Percentiles rank a stretch among this genome's conserved stretches.
These are phyloP conservation scores for Chloroclysta siterata DNA, from an alignment of 2,888 invertebrate species.

Conservation along the genomic window DNA sequence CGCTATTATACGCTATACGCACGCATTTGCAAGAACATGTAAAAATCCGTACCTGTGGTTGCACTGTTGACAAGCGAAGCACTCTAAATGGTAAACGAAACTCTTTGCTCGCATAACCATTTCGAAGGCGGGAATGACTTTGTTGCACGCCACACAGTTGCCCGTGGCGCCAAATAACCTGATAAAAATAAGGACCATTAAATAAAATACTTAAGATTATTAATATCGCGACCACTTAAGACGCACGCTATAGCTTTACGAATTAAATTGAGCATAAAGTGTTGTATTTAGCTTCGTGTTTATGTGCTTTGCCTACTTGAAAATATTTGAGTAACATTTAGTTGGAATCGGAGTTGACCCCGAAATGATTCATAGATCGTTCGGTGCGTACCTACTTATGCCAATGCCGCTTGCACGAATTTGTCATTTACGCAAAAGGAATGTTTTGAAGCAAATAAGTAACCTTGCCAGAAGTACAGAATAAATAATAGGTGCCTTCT, in stretches of 20 bases:
- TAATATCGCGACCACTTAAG: conserved; percentile 58
- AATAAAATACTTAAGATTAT: conserved; percentile 59
- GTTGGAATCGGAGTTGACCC: conserved; percentile 25
- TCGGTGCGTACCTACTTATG: conserved; percentile 17
- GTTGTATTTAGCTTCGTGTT: conserved; percentile 31
- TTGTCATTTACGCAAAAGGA: conserved; percentile 1
- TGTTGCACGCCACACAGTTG: conserved; percentile 95
- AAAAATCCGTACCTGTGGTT: conserved; percentile 91
- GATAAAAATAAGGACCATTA: conserved; percentile 66
- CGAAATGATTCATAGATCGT: conserved; percentile 24
- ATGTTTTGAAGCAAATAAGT: not conserved
- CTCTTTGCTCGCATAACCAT: conserved; percentile 97
- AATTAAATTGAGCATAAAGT: conserved; percentile 45
- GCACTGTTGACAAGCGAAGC: conserved; percentile 97
- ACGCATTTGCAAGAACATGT: not conserved
- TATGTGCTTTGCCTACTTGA: conserved; percentile 25
- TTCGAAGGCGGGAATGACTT: conserved; percentile 97
- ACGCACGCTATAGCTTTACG: conserved; percentile 55
- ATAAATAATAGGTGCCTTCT: too few relatives aligned
- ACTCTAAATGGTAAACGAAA: conserved; percentile 97
- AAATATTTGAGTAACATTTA: conserved; percentile 34
- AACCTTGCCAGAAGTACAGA: too few relatives aligned
- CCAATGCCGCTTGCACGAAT: conserved; percentile 14
- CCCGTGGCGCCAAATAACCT: conserved; percentile 96
- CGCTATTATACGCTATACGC: too few relatives aligned